phyloP scores from a whole-genome alignment of 2,113 vertebrate genomes.

The Seriola quinqueradiata region DNA sequence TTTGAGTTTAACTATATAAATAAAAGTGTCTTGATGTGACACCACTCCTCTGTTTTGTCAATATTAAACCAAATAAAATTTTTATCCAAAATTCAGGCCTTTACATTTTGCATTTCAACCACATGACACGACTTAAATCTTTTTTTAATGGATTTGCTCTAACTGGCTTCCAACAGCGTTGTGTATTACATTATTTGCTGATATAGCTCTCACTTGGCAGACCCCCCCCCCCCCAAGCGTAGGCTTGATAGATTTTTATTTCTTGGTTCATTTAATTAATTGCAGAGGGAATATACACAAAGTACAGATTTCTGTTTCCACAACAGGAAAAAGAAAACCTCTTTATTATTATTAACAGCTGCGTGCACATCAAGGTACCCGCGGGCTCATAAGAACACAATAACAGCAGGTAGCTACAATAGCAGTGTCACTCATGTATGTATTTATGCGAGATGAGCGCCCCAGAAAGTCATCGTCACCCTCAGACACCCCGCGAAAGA shows the following conservation, averaged over 20 bases:
- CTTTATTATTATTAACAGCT: neutral
- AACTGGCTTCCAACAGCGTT: too few relatives aligned
- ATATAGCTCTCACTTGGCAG: neutral
- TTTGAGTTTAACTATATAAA: neutral
- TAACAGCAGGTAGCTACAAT: neutral
- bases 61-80: too few relatives aligned
- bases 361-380: neutral
- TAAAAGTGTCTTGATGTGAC: neutral
- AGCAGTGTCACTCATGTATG: conserved; percentile 4
- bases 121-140: too few relatives aligned
- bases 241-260: neutral
- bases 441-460: conserved; percentile 15
- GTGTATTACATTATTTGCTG: neutral
- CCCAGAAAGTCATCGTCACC: conserved; percentile 28
- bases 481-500: conserved; percentile 9
- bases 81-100: too few relatives aligned
- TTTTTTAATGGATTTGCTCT: too few relatives aligned
- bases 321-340: too few relatives aligned
- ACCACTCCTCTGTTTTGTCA: neutral
- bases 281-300: neutral
- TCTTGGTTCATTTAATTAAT: neutral
- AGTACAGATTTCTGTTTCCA: neutral
- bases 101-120: too few relatives aligned
- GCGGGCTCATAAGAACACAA: conserved; percentile 7
- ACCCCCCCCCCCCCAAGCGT: neutral